phyloP scores from a whole-genome alignment of 2,797 vertebrate genomes.

The Pangasius sanitwongsei region DNA sequence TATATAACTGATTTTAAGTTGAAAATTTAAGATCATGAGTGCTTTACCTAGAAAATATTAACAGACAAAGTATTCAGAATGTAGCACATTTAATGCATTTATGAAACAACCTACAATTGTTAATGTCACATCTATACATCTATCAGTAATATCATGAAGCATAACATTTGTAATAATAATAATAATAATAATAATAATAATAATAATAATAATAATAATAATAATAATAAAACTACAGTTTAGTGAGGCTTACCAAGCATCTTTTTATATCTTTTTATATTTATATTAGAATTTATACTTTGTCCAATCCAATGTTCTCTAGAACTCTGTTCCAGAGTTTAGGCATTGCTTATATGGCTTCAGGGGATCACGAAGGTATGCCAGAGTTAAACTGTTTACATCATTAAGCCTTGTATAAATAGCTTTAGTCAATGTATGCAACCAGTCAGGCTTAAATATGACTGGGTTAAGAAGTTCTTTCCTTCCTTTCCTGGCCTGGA shows the following conservation, averaged over 20 bases:
- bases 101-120: neutral
- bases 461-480: neutral
- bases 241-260: neutral
- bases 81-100: neutral
- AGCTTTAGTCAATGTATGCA: neutral
- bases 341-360: neutral
- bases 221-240: neutral
- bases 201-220: neutral
- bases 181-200: neutral
- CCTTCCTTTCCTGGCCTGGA: neutral
- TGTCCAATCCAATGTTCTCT: neutral
- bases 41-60: neutral
- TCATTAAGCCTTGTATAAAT: neutral
- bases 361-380: neutral
- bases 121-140: neutral
- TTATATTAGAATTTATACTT: neutral
- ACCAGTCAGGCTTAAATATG: neutral
- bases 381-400: neutral
- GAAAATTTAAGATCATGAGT: too few relatives aligned
- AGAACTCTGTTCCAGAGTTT: neutral
- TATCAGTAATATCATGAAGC: neutral
- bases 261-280: neutral
- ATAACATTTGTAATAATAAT: neutral
- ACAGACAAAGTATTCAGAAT: neutral
- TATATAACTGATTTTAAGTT: too few relatives aligned